Base-by-base conservation (phyloP, 2,113 vertebrate species). In the Himantopus leucocephalus region DNA sequence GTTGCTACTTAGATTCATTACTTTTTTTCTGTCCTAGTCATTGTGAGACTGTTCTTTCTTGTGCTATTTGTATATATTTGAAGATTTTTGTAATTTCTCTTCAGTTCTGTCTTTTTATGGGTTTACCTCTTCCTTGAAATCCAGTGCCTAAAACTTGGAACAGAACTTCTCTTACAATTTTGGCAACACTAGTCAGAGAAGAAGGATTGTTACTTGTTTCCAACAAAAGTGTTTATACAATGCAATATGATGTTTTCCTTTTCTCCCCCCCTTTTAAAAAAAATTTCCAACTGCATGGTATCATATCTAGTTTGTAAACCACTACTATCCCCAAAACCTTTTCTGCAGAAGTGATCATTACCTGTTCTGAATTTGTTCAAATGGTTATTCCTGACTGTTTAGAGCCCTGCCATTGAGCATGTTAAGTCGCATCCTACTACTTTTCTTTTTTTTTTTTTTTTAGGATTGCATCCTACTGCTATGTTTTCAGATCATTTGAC, bases 181-280 rank as follows among this genome's bases (percentile, higher is more conserved):
- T 82, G 66, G 53, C 48, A 79, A 21, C 23, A 24, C 6, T 56
- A 24, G 7, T 47, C 20, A 56, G 30, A 88, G 59, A 37, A 53
- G 4, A 37, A 53, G 4, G 27, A 41, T 41, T 74, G 14, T 26
- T 63, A 55, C 10, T 22, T 68, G 6, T 48, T 90, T 85, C 71
- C 58, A 43, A 13, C n/a, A 43, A 6, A 93, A 47, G 17, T 37
- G 20, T 72, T 87, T 43, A 37, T 37, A 47, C 3, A 34, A 30
- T 17, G 35, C 23, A 75, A 21, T n/a, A 23, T 13, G 34, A 48
- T 52, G 23, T 45, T 70, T 55, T 21, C 3, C 12, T 59, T 18
- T 27, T 12, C 24, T 26, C 3, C 12, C 37, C 3, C 26, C 4
- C 6, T 35, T 8, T 45, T 9, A 1, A 5, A 19, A 19, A 45